Conservation (phyloP, 2,888 invertebrate species). For the Macaria liturata region DNA sequence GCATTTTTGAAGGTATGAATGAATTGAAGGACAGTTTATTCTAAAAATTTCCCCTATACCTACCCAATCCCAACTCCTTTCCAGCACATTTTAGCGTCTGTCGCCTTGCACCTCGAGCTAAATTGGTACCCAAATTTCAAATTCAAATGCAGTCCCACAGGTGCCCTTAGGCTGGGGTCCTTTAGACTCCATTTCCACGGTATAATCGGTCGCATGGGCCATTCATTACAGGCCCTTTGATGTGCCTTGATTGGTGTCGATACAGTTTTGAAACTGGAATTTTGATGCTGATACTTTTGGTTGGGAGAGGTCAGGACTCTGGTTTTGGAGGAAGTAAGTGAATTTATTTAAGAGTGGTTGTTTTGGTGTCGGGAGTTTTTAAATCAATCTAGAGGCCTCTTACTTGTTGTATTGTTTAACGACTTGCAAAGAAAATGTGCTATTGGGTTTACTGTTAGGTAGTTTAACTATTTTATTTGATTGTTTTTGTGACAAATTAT, state of each 20-base stretch:
- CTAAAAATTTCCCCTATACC: conserved; percentile 40
- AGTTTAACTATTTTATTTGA: no score
- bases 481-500: no score
- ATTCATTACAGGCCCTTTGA: conserved; percentile 62
- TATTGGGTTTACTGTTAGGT: no score
- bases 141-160: conserved; percentile 77
- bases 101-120: conserved; percentile 77
- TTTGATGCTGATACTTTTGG: conserved; percentile 42
- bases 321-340: neutral
- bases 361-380: no score
- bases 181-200: conserved; percentile 53
- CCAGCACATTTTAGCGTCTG: conserved; percentile 66
- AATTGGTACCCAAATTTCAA: conserved; percentile 80
- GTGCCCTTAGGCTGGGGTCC: conserved; percentile 66
- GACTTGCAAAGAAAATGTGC: no score
- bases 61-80: conserved; percentile 62
- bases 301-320: conserved; percentile 48
- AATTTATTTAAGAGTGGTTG: no score
- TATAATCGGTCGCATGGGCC: conserved; percentile 74
- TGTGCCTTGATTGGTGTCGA: conserved; percentile 63
- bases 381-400: no score
- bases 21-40: neutral
- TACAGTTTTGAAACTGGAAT: conserved; percentile 27
- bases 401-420: no score
- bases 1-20: no score